Base-by-base conservation (phyloP, 2,888 invertebrate species). In the Rhodophaea formosa region DNA sequence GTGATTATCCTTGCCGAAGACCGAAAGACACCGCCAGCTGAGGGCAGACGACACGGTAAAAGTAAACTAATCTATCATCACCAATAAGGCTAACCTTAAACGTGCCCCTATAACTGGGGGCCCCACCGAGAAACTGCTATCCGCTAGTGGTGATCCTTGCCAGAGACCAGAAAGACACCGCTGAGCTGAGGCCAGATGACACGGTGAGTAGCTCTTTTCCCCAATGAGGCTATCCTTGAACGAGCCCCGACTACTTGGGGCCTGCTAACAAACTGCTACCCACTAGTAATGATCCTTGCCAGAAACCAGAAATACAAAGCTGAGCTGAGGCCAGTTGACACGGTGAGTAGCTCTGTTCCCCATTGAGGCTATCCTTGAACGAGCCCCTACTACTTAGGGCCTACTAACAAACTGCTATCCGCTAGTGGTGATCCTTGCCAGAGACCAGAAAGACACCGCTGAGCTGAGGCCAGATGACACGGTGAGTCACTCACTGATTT, bases 121-220 rank as follows among this genome's bases (percentile, higher is more conserved):
- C 94, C 0, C 95, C 95, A 57, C 96, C 96, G 0, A 88, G 96
- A 62, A 92, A 94, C 65, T 94, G 95, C 77, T 96, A 96, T 81
- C 96, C 96, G 2, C 88, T 96, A 51, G 96, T 96, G 39, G 94
- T 96, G 66, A 94, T 96, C 64, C 88, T 96, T 53, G 94, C 95
- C 46, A 86, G 95, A 16, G 92, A 93, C 72, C 93, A 93, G 65
- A 69, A 82, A 52, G 94, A 94, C 71, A 93, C 93, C 0, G 84
- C 85, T 0, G 92, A 91, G 55, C 80, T 94, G 43, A 93, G 95
- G 83, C 95, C 95, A n/a, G 95, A 95, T 75, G 95, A 96, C 81
- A 95, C 95, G 68, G 95, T 95, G 74, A 92, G 64, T 10, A 49
- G 29, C 15, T 35, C 8, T 7, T 35, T 35, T 0, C 12, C 10